A percentile compares a stretch with the other conserved stretches of the same genome.
Conservation (phyloP, 2,797 vertebrate species). For the Intellagama lesueurii region DNA sequence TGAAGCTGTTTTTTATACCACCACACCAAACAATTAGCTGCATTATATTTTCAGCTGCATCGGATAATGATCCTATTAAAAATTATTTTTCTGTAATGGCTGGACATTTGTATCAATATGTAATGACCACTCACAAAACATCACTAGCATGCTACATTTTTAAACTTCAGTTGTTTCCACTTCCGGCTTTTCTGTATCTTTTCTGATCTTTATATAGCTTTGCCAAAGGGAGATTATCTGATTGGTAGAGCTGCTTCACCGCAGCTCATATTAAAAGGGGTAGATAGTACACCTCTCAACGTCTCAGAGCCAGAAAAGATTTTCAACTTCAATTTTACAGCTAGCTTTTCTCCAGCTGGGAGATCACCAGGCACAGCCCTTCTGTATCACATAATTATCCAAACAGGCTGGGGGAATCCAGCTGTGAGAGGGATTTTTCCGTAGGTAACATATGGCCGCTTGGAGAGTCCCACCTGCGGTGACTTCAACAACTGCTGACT, state of each 20-base stretch:
- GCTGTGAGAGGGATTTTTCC: slow-evolving; percentile 39
- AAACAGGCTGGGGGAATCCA: slow-evolving; percentile 35
- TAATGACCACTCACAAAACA: not conserved
- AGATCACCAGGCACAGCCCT: not conserved
- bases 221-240: slow-evolving; percentile 10
- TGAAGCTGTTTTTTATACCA: not conserved
- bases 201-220: not conserved
- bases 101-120: not conserved
- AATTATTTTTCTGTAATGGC: not conserved
- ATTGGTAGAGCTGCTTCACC: not conserved
- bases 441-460: slow-evolving; percentile 40
- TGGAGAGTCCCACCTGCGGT: slow-evolving; percentile 15
- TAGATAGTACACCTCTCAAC: slow-evolving; percentile 5
- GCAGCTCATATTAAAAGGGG: not conserved
- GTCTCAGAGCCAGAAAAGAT: slow-evolving; percentile 19
- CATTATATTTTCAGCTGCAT: not conserved
- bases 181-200: not conserved
- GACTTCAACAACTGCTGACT: slow-evolving; percentile 5
- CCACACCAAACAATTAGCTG: not conserved
- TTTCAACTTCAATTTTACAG: slow-evolving; percentile 22
- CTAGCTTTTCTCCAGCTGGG: slow-evolving; percentile 32
- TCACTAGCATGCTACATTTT: not conserved
- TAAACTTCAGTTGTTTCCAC: not conserved
- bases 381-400: slow-evolving; percentile 27
- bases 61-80: not conserved